Evolutionary conservation across 2,888 invertebrate species (phyloP).

Genomic region (Dromius quadrimaculatus): DNA sequence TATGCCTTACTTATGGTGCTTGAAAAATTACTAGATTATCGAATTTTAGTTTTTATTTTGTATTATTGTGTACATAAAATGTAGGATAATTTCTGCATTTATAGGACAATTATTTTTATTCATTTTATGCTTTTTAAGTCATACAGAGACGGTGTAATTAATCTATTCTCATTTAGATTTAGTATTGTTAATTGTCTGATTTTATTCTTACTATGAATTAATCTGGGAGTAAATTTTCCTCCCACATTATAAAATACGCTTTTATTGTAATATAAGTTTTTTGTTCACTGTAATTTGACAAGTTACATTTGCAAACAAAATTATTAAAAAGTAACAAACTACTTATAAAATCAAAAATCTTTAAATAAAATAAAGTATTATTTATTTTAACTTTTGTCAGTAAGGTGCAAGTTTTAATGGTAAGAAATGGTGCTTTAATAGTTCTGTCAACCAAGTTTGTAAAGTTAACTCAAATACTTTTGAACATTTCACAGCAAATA

Average conservation of each 20-base stretch:
- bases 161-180: constrained; percentile 10
- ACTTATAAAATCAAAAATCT: constrained; percentile 2
- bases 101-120: constrained; percentile 6
- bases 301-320: constrained; percentile 2
- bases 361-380: constrained; percentile 3
- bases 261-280: constrained; percentile 6
- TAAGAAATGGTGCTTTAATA: constrained; percentile 27
- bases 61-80: background rate
- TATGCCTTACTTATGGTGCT: constrained; percentile 2
- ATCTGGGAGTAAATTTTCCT: background rate
- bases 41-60: constrained; percentile 15
- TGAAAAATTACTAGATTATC: background rate
- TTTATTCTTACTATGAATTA: constrained; percentile 6
- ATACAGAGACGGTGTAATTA: background rate
- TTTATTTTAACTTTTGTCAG: constrained; percentile 3
- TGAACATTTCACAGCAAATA: no score
- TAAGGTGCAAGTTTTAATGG: background rate
- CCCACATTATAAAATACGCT: constrained; percentile 5
- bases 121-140: background rate
- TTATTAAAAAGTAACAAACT: constrained; percentile 1
- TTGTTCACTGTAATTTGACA: background rate
- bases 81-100: background rate
- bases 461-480: no score
- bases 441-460: no score
- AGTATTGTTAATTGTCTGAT: constrained; percentile 1